phyloP scores from a whole-genome alignment of 2,888 invertebrate genomes.

The Drosophila sordidula region DNA sequence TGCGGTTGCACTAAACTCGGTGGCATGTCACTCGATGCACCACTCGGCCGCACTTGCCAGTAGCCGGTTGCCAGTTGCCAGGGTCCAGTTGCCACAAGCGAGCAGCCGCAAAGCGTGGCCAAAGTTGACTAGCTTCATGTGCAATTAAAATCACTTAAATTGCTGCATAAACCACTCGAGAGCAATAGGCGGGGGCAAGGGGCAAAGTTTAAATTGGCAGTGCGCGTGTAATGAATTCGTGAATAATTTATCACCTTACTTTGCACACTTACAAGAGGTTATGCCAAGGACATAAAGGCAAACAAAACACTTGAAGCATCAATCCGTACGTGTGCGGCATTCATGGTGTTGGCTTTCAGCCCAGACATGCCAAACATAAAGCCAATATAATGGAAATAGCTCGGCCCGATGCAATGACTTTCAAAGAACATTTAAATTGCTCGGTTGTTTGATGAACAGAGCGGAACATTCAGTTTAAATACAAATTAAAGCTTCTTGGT shows the following conservation, averaged over 20 bases:
- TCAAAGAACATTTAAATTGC: conserved; percentile 6
- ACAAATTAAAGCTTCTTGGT: neutral
- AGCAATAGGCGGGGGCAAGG: neutral
- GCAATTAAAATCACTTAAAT: conserved; percentile 66
- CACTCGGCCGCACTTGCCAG: conserved; percentile 12
- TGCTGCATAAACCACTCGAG: conserved; percentile 24
- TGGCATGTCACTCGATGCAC: neutral
- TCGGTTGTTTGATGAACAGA: neutral
- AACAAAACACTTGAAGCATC: conserved; percentile 41
- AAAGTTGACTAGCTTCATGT: conserved; percentile 33
- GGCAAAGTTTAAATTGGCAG: conserved; percentile 43
- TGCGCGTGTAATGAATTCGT: conserved; percentile 70
- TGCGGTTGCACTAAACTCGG: conserved; percentile 44
- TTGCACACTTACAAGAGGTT: conserved; percentile 11
- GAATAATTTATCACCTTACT: conserved; percentile 65
- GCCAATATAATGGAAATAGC: conserved; percentile 13
- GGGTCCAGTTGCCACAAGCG: neutral
- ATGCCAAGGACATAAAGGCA: conserved; percentile 27
- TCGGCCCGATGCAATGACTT: conserved; percentile 20
- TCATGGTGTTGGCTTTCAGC: conserved; percentile 18
- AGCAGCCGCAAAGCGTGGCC: conserved; percentile 16
- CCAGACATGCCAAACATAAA: conserved; percentile 15
- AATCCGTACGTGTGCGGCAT: conserved; percentile 26
- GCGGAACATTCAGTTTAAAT: neutral
- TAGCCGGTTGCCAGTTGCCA: conserved; percentile 7